phyloP scores from a whole-genome alignment of 2,888 invertebrate species.

The Lasioglossum pauxillum region DNA sequence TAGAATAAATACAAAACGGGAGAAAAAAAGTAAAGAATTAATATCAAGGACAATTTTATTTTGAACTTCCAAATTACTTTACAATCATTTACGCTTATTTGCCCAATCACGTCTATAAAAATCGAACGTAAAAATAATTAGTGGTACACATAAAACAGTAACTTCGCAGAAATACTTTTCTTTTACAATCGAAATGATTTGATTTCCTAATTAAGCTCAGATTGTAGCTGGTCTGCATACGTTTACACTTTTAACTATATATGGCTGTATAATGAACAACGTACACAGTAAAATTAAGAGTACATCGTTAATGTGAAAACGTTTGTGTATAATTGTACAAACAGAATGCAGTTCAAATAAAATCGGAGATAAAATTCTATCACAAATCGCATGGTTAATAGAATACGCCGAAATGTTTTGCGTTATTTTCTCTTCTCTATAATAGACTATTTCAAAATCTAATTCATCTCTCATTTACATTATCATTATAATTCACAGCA shows the following conservation, averaged over 20 bases:
- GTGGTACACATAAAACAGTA: conserved; percentile 22
- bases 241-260: background rate
- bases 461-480: background rate
- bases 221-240: conserved; percentile 9
- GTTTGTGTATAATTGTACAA: conserved; percentile 15
- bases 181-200: conserved; percentile 18
- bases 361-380: conserved; percentile 10
- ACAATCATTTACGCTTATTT: conserved; percentile 41
- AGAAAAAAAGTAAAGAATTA: background rate
- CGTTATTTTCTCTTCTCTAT: background rate
- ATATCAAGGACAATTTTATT: conserved; percentile 42
- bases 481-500: conserved; percentile 16
- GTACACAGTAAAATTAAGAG: background rate
- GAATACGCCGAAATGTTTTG: background rate
- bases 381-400: background rate
- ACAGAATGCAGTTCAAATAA: conserved; percentile 17
- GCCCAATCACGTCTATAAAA: conserved; percentile 35
- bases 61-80: conserved; percentile 15
- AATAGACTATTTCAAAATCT: conserved; percentile 12
- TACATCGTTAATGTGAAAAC: conserved; percentile 25
- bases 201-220: background rate
- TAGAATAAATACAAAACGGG: background rate
- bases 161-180: background rate
- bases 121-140: conserved; percentile 37
- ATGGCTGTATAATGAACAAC: background rate